Evolutionary conservation across 1,140 invertebrate genomes (phyloP).

Genomic region (Hesperophylax magnus): DNA sequence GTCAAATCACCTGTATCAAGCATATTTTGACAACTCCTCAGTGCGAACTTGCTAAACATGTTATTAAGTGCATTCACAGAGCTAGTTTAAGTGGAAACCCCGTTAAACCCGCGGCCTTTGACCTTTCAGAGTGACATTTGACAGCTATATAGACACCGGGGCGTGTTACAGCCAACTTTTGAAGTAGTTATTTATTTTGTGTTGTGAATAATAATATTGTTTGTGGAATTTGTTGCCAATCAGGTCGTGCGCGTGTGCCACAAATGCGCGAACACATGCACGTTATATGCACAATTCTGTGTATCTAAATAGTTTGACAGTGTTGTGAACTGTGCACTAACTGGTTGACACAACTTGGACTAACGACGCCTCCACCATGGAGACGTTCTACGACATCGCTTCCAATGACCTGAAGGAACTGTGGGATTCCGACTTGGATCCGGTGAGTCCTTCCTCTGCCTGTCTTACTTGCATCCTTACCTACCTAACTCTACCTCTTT

Average conservation of each 20-base stretch:
- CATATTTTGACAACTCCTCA: conserved; percentile 26
- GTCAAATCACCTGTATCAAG: conserved; percentile 41
- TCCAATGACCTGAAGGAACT: conserved; percentile 80
- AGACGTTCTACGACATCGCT: conserved; percentile 78
- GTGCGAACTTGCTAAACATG: conserved; percentile 28
- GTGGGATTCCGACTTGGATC: conserved; percentile 83
- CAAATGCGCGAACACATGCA: conserved; percentile 36
- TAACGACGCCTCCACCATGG: conserved; percentile 66
- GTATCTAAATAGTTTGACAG: conserved; percentile 24
- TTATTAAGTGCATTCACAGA: conserved; percentile 28
- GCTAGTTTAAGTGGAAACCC: conserved; percentile 34
- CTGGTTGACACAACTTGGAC: conserved; percentile 3
- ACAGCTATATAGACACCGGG: conserved; percentile 42
- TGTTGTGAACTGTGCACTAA: conserved; percentile 39
- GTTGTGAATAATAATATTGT: conserved; percentile 33
- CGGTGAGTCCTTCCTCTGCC: conserved; percentile 72
- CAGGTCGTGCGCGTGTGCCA: conserved; percentile 6
- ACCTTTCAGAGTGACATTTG: conserved; percentile 44
- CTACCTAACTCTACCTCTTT: no score
- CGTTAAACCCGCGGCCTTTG: conserved; percentile 29
- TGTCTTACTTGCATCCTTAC: no score
- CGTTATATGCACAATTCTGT: conserved; percentile 27
- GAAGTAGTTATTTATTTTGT: conserved; percentile 43
- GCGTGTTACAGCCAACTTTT: conserved; percentile 46
- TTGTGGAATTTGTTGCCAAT: conserved; percentile 35